Conservation (phyloP, 2,113 vertebrate genomes). For the Crotophaga sulcirostris region DNA sequence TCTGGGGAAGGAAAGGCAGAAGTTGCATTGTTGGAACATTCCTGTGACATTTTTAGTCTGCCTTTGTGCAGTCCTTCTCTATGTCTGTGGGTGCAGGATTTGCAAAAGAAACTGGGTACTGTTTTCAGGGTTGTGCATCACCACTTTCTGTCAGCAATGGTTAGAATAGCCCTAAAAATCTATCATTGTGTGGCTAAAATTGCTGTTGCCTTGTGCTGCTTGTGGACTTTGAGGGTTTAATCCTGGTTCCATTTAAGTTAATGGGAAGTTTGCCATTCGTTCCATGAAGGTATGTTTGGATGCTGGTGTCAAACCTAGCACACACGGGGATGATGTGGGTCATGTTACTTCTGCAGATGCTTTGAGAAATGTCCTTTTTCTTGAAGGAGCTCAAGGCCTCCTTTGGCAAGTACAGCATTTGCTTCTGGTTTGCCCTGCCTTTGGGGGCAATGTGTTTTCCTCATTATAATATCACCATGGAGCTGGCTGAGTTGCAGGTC, state of each 20-base stretch:
- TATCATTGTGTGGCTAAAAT: not conserved
- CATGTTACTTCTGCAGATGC: not conserved
- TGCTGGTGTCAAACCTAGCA: not conserved
- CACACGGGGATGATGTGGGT: not conserved
- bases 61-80: not conserved
- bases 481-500: not conserved
- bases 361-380: not conserved
- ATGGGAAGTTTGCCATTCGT: not conserved
- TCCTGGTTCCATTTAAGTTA: not conserved
- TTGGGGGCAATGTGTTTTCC: fast-evolving
- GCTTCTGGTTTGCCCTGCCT: not conserved
- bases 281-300: not conserved
- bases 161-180: not conserved
- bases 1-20: not conserved
- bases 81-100: not conserved
- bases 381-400: not conserved
- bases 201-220: not conserved
- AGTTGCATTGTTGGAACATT: not conserved
- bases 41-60: not conserved
- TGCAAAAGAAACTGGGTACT: not conserved
- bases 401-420: fast-evolving
- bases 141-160: not conserved
- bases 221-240: not conserved
- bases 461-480: fast-evolving
- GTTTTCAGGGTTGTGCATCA: not conserved